Evolutionary conservation across 2,797 vertebrate genomes (phyloP), one percentile per base, ranked within the genome.

Genomic region (Alfaro cultratus): DNA sequence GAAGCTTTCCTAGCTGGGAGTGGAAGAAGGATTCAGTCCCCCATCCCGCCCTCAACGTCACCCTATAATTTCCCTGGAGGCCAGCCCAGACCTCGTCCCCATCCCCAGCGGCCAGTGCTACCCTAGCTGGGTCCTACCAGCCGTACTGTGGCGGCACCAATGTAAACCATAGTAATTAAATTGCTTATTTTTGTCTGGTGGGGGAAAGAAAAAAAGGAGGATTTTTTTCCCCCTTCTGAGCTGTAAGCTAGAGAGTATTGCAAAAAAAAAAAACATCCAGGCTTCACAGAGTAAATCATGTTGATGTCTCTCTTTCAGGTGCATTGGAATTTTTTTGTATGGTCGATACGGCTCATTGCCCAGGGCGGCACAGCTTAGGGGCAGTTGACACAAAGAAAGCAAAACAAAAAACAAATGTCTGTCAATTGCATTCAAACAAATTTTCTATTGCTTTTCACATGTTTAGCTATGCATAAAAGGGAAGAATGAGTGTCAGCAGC

Each of bases 151-250:
- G 92, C 87, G 81, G 81, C 82, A 88, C 87, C 90, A 87, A 87
- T 91, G 90, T 90, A 83, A 88, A 90, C 91, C 93, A 94, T 91
- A 92, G 93, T 93, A 94, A 96, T 96, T 96, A 94, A 93, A 94
- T 92, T 80, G 83, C 91, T 93, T 96, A 96, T 96, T 95, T 96
- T 94, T 91, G 92, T 93, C 88, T 89, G 62, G 90, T 83, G 85
- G 75, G 39, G 67, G 7, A 8, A 26, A 36, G 18, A 41, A 60
- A 60, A 29, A 90, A 89, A 87, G 80, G 84, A 41, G 74, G 78
- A 78, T 83, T 91, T 93, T 90, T 85, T 90, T 39, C 15, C 60
- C 55, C 57, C 60, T 62, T 34, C 46, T 64, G 79, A 89, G 76
- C 88, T 76, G 78, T 73, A 86, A 85, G 85, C 60, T 84, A 91